These are phyloP conservation scores for Lophotis ruficrista DNA, from an alignment of 2,113 vertebrate species.

Conservation along the genomic window DNA sequence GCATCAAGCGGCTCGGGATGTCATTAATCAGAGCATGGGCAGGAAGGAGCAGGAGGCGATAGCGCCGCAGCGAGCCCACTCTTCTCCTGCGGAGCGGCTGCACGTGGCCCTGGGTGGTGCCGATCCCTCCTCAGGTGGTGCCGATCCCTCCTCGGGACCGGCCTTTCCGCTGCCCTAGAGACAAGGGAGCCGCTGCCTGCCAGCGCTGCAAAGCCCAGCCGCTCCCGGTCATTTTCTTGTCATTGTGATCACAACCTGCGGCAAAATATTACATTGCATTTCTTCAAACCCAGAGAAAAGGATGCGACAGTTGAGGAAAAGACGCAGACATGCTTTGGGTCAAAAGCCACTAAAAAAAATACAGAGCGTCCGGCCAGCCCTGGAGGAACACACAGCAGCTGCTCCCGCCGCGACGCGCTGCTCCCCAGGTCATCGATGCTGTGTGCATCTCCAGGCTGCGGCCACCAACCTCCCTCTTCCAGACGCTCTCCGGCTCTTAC, in stretches of 20 bases:
- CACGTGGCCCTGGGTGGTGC: background rate
- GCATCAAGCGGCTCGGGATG: conserved; percentile 62
- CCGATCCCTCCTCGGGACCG: background rate
- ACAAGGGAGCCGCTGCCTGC: background rate
- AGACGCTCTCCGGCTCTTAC: background rate
- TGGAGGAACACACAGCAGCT: background rate
- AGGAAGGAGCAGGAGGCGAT: background rate
- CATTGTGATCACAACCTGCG: rapidly evolving
- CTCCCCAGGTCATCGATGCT: background rate
- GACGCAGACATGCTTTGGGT: background rate
- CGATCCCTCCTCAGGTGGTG: background rate
- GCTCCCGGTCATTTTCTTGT: background rate
- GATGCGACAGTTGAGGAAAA: background rate
- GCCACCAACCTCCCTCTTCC: background rate
- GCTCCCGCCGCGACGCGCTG: background rate
- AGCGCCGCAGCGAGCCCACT: background rate
- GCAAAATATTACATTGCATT: background rate
- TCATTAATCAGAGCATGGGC: conserved; percentile 63
- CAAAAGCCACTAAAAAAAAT: background rate
- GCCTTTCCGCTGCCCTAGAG: background rate
- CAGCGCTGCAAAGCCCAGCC: background rate
- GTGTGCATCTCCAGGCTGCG: background rate
- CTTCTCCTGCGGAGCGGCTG: background rate
- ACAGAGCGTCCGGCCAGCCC: rapidly evolving
- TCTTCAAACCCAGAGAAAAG: background rate